Percentiles rank a stretch among this genome's conserved stretches.
Conservation (phyloP, 1,140 invertebrate genomes). For the Camponotus floridanus region DNA sequence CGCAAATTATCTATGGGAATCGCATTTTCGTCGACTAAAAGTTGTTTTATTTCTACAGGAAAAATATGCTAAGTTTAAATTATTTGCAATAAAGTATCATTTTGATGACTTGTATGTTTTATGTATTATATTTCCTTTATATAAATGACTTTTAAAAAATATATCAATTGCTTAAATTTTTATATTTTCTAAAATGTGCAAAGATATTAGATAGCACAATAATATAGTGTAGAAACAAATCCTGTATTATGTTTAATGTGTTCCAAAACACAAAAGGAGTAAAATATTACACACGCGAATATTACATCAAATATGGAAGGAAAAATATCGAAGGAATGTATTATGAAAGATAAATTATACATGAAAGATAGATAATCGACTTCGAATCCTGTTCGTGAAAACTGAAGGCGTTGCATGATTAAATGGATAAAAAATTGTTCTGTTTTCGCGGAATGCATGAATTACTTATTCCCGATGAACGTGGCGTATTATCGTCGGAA, state of each 20-base stretch:
- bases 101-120: not conserved
- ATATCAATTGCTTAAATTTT: not conserved
- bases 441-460: slow-evolving; percentile 42
- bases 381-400: slow-evolving; percentile 18
- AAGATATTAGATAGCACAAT: not conserved
- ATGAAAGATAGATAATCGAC: not conserved
- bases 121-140: not conserved
- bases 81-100: not conserved
- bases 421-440: slow-evolving; percentile 44
- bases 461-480: slow-evolving; percentile 44
- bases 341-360: slow-evolving; percentile 7
- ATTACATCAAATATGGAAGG: not conserved
- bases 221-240: not conserved
- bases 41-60: slow-evolving; percentile 1
- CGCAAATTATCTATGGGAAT: not conserved
- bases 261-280: not conserved
- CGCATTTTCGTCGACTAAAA: not conserved
- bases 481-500: slow-evolving; percentile 49
- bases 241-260: not conserved
- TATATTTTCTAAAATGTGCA: not conserved
- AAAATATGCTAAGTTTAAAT: not conserved
- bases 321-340: slow-evolving; percentile 11
- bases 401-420: not conserved
- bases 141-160: not conserved
- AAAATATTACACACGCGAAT: not conserved